Percentiles rank a stretch among this genome's conserved stretches.
These are phyloP conservation scores for Urophycis tenuis DNA, from an alignment of 2,797 vertebrate genomes.

Conservation along the genomic window DNA sequence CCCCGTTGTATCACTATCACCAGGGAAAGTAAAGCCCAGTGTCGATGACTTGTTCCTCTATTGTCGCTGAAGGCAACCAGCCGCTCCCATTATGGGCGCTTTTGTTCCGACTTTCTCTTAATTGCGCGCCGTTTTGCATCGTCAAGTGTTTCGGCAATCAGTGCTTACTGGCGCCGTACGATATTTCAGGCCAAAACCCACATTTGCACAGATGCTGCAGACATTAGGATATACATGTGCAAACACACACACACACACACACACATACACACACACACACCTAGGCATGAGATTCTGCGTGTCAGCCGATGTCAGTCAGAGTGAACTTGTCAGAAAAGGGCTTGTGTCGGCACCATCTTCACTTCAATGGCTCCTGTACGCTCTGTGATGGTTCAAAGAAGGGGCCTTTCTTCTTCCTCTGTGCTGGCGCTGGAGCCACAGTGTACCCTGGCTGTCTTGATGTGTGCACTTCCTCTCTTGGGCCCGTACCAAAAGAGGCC, in stretches of 20 bases:
- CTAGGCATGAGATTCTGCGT: slow-evolving; percentile 13
- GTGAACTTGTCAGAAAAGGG: slow-evolving; percentile 43
- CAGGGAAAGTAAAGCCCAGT: slow-evolving; percentile 59
- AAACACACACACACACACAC: slow-evolving; percentile 13
- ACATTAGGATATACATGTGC: not conserved
- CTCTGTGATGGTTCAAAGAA: slow-evolving; percentile 53
- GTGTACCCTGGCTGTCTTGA: slow-evolving; percentile 31
- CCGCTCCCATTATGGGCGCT: slow-evolving; percentile 37
- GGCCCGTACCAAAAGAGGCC: slow-evolving; percentile 36
- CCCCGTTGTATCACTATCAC: slow-evolving; percentile 58
- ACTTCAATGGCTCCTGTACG: slow-evolving; percentile 44
- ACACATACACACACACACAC: slow-evolving; percentile 17
- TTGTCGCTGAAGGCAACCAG: slow-evolving; percentile 35
- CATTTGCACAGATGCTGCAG: not conserved
- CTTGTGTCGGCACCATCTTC: slow-evolving; percentile 46
- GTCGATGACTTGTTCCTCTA: slow-evolving; percentile 53
- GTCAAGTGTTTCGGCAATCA: slow-evolving; percentile 11
- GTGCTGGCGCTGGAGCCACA: slow-evolving; percentile 29
- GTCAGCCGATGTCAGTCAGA: slow-evolving; percentile 32
- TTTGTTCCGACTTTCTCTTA: slow-evolving; percentile 51
- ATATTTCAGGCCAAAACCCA: slow-evolving; percentile 10
- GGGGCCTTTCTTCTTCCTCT: slow-evolving; percentile 36
- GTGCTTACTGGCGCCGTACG: slow-evolving; percentile 29
- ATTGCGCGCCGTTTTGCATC: slow-evolving; percentile 47
- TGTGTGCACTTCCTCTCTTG: slow-evolving; percentile 33